Conservation (phyloP, 2,797 vertebrate genomes). For the Meda fulgida region DNA sequence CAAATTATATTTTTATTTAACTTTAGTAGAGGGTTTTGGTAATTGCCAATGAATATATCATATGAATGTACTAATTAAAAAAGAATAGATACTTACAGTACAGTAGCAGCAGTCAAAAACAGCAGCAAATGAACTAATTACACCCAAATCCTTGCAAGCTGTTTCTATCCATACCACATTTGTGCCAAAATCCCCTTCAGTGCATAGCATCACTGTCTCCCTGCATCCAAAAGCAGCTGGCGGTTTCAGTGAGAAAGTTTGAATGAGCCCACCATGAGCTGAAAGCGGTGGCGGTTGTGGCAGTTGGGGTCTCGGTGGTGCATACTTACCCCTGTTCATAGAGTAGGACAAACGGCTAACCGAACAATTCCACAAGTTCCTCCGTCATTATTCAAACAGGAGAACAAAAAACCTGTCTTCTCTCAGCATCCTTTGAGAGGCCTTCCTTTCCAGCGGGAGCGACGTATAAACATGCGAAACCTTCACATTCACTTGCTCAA, state of each 20-base stretch:
- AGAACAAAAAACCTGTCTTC: slow-evolving; percentile 74
- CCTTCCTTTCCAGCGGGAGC: slow-evolving; percentile 66
- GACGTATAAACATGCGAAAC: slow-evolving; percentile 62
- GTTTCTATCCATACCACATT: slow-evolving; percentile 41
- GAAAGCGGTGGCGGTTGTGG: slow-evolving; percentile 70
- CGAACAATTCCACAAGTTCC: slow-evolving; percentile 77
- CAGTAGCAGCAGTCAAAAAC: slow-evolving; percentile 56
- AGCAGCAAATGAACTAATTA: slow-evolving; percentile 42
- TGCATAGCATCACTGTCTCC: slow-evolving; percentile 61
- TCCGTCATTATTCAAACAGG: slow-evolving; percentile 77
- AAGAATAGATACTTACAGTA: slow-evolving; percentile 68
- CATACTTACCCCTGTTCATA: slow-evolving; percentile 77
- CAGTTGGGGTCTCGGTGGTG: slow-evolving; percentile 70
- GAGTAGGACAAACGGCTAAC: slow-evolving; percentile 69
- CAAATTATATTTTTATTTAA: not conserved
- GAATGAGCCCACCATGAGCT: slow-evolving; percentile 60
- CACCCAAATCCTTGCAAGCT: slow-evolving; percentile 49
- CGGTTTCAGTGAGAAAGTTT: slow-evolving; percentile 69
- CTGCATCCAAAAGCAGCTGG: slow-evolving; percentile 56
- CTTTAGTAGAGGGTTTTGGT: not conserved
- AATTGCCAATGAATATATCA: not conserved
- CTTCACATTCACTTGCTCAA: slow-evolving; percentile 66
- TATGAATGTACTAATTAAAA: not conserved
- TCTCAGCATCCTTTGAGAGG: slow-evolving; percentile 79
- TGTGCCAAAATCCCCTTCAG: slow-evolving; percentile 47